These are phyloP conservation scores for Calameuta pallipes DNA, from an alignment of 2,888 invertebrate species.

Conservation along the genomic window DNA sequence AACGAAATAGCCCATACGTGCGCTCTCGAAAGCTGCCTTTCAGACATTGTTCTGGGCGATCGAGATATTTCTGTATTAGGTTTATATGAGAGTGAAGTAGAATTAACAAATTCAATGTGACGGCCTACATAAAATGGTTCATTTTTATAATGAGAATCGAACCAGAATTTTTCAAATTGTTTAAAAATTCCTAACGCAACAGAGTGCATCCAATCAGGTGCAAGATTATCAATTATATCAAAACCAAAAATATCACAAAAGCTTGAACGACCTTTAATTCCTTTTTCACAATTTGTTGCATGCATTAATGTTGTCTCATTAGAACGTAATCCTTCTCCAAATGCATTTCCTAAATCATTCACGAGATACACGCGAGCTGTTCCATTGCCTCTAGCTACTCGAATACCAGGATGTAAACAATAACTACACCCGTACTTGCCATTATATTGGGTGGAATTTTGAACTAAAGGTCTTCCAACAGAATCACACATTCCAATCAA, in stretches of 20 bases:
- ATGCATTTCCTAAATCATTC: slow-evolving; percentile 10
- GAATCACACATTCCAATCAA: slow-evolving; percentile 26
- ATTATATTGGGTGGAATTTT: slow-evolving; percentile 23
- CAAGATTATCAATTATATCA: slow-evolving; percentile 29
- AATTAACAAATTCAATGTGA: slow-evolving; percentile 2
- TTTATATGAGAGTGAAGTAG: slow-evolving; percentile 3
- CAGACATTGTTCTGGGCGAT: slow-evolving; percentile 2
- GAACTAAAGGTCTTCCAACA: slow-evolving; percentile 23
- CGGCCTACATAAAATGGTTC: slow-evolving; percentile 5
- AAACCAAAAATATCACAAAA: slow-evolving; percentile 23
- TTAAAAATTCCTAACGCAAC: slow-evolving; percentile 18
- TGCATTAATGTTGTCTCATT: slow-evolving; percentile 15
- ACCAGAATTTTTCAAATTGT: slow-evolving; percentile 28
- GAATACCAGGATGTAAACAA: slow-evolving; percentile 28
- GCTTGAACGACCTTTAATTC: slow-evolving; percentile 11
- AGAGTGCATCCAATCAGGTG: slow-evolving; percentile 33
- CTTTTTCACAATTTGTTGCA: slow-evolving; percentile 11
- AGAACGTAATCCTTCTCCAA: slow-evolving; percentile 14
- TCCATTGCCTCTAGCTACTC: slow-evolving; percentile 27
- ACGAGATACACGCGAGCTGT: slow-evolving; percentile 27
- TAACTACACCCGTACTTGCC: slow-evolving; percentile 31
- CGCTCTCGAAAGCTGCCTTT: slow-evolving; percentile 24
- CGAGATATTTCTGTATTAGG: slow-evolving; percentile 9
- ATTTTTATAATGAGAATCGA: slow-evolving; percentile 8
- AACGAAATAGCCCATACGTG: slow-evolving; percentile 30